phyloP scores from a whole-genome alignment of 2,888 invertebrate genomes.

The Nemotelus nigrinus region DNA sequence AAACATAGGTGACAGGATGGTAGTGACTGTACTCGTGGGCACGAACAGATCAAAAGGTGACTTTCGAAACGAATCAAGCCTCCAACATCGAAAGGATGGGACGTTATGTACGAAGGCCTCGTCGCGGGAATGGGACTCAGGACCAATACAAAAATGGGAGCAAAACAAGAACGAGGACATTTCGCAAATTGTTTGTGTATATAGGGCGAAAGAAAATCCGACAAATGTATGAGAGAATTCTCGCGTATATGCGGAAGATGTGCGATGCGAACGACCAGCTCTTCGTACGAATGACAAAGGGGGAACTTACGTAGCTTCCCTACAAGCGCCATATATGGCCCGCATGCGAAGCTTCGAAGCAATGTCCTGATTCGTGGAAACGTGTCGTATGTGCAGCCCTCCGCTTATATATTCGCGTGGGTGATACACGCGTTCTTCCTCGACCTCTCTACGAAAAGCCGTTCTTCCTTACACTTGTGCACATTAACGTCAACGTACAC shows the following conservation, averaged over 20 bases:
- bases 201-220: conserved; percentile 32
- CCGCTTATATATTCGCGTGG: conserved; percentile 45
- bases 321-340: conserved; percentile 33
- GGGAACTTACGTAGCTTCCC: conserved; percentile 15
- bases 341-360: conserved; percentile 44
- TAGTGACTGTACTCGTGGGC: background rate
- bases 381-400: conserved; percentile 40
- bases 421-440: conserved; percentile 39
- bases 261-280: background rate
- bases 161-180: conserved; percentile 29
- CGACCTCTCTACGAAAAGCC: conserved; percentile 1
- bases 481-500: too few relatives aligned
- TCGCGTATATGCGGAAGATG: conserved; percentile 41
- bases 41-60: conserved; percentile 31
- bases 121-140: background rate
- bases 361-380: conserved; percentile 49
- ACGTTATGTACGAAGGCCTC: conserved; percentile 16
- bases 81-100: background rate
- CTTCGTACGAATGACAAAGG: conserved; percentile 37
- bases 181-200: conserved; percentile 46
- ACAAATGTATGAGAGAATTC: conserved; percentile 41
- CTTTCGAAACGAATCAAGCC: conserved; percentile 5
- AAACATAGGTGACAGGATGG: conserved; percentile 44
- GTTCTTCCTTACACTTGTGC: conserved; percentile 32
- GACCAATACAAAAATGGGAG: conserved; percentile 28